Evolutionary conservation across 2,113 vertebrate species (phyloP).

Genomic region (Empidonax traillii): DNA sequence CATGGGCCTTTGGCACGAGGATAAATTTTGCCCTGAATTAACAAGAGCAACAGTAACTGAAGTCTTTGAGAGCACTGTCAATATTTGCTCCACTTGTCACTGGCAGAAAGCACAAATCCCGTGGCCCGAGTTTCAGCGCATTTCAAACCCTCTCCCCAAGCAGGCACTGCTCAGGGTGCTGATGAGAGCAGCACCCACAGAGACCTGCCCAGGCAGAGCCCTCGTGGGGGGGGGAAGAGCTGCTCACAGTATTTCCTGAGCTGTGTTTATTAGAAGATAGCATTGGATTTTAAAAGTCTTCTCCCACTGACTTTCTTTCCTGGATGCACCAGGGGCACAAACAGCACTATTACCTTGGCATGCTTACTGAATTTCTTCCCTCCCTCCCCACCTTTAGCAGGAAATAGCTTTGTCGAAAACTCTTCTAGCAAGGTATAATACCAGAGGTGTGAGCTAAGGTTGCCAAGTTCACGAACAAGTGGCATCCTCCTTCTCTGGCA

Average conservation of each 20-base stretch:
- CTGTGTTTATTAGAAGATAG: neutral
- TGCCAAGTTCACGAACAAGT: neutral
- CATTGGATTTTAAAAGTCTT: neutral
- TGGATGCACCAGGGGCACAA: neutral
- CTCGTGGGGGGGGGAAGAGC: neutral
- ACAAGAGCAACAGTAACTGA: conserved; percentile 40
- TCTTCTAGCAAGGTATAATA: neutral
- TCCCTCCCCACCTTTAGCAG: neutral
- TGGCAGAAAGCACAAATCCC: conserved; percentile 30
- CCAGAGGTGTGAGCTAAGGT: neutral
- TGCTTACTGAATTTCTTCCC: neutral
- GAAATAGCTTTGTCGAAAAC: neutral
- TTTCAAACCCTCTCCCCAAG: neutral
- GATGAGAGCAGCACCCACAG: neutral
- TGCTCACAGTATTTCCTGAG: neutral
- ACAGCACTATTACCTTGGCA: neutral
- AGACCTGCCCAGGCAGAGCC: neutral
- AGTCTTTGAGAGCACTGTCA: conserved; percentile 56
- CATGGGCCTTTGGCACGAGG: neutral
- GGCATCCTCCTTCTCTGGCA: neutral
- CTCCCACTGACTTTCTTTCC: neutral
- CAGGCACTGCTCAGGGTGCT: neutral
- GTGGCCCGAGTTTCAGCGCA: neutral
- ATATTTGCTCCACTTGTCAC: conserved; percentile 56
- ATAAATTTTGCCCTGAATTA: conserved; percentile 52